phyloP scores from a whole-genome alignment of 1,140 invertebrate genomes.

The Drosophila neocordata region DNA sequence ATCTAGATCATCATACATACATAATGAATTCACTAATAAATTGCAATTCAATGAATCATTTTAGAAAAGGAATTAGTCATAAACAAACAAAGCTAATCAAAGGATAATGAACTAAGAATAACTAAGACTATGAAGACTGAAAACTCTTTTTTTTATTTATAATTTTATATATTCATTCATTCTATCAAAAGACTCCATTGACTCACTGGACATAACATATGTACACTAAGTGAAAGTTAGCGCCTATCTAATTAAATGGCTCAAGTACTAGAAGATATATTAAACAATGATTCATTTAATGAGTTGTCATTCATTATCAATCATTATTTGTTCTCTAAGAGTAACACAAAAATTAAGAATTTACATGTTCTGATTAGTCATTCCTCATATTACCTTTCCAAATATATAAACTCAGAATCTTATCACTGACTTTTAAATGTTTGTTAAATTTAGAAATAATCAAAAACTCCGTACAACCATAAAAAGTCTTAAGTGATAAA shows the following conservation, averaged over 20 bases:
- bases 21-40: not conserved
- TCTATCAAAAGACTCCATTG: not conserved
- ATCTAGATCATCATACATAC: slow-evolving; percentile 31
- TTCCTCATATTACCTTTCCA: not conserved
- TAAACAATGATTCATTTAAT: slow-evolving; percentile 1
- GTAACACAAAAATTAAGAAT: slow-evolving; percentile 2
- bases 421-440: not conserved
- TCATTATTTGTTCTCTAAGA: not conserved
- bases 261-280: not conserved
- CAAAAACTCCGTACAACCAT: not conserved
- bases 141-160: not conserved
- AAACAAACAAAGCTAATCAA: not conserved
- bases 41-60: not conserved
- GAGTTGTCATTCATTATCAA: slow-evolving; percentile 8
- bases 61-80: not conserved
- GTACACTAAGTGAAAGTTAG: slow-evolving; percentile 4
- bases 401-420: not conserved
- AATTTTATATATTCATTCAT: too few relatives aligned
- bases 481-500: slow-evolving; percentile 1
- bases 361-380: slow-evolving; percentile 8
- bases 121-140: too few relatives aligned
- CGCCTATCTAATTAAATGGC: slow-evolving; percentile 11
- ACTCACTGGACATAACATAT: slow-evolving; percentile 6
- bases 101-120: not conserved
- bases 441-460: not conserved